Base-by-base conservation (phyloP, 2,888 invertebrate species). In the Cryptosula pallasiana region DNA sequence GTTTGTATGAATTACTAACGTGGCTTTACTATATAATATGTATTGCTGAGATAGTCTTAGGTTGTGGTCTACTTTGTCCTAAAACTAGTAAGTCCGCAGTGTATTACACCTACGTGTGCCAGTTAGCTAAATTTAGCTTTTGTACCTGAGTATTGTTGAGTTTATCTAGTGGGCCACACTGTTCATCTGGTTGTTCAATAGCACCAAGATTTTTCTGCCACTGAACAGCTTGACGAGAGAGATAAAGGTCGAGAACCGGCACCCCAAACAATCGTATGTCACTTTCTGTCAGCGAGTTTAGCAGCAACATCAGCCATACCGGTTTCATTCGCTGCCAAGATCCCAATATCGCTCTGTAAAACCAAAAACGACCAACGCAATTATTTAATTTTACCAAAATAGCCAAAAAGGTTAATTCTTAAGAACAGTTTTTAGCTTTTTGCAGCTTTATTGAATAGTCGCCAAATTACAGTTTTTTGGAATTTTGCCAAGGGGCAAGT, bases 301-400 rank as follows among this genome's bases (percentile, higher is more conserved):
- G 81, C 83, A 87, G 83, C 73, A 88, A 79, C 83, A 88, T 86
- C 71, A 88, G 83, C 88, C 88, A 88, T 45, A 88, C 84, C 0
- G 88, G 88, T 54, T 87, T 79, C 78, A 87, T 87, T 36, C 86
- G 78, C 74, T 87, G 85, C 88, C 88, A 88, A 78, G 86, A 86
- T 29, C 85, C 86, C 35, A 86, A 85, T 55, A 87, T 84, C 36
- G 86, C 83, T 72, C 84, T 83, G 78, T 86, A 87, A 70, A 87
- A 32, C 32, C 25, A 23, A 32, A 5, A 20, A n/a, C 57, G 32
- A 2, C n/a, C 27, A 72, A 45, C 73, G n/a, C n/a, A n/a, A 29
- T 29, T 32, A 35, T 1, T 69, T 35, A 45, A 5, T 45, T 45
- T 45, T 45, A 45, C 5, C 20, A 45, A 45, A n/a, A n/a, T n/a